A percentile compares a stretch with the other conserved stretches of the same genome.
These are phyloP conservation scores for Vidua chalybeata DNA, from an alignment of 2,113 vertebrate species.

Conservation along the genomic window DNA sequence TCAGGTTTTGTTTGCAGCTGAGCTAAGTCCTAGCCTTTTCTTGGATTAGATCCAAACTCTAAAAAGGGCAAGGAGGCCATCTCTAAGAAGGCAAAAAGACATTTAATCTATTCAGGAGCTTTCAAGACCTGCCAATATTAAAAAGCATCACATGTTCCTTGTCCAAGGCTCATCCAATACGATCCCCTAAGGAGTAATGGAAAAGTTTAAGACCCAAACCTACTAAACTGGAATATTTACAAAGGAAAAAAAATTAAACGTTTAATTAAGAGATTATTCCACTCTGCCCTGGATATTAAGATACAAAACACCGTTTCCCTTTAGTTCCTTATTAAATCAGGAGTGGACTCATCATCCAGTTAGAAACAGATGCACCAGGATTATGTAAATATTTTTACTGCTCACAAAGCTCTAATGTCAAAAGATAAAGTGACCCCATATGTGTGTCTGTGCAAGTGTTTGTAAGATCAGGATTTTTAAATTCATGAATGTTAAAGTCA, in stretches of 20 bases:
- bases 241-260: background rate
- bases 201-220: background rate
- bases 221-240: background rate
- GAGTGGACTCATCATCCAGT: background rate
- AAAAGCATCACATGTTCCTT: background rate
- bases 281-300: background rate
- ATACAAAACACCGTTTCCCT: background rate
- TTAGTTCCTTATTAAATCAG: background rate
- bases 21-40: background rate
- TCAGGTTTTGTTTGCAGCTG: background rate
- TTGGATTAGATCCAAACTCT: constrained; percentile 3
- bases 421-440: background rate
- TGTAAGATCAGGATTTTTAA: background rate
- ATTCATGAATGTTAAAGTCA: background rate
- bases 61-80: background rate
- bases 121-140: background rate
- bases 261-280: background rate
- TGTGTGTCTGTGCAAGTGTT: background rate
- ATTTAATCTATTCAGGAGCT: background rate
- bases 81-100: background rate
- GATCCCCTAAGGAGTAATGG: background rate
- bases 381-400: background rate
- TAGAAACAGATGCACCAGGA: background rate
- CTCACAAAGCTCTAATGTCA: background rate
- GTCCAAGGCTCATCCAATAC: background rate